Percentiles rank a stretch among this genome's conserved stretches.
Evolutionary conservation across 1,140 invertebrate genomes (phyloP).

Genomic region (Brachionus rubens): DNA sequence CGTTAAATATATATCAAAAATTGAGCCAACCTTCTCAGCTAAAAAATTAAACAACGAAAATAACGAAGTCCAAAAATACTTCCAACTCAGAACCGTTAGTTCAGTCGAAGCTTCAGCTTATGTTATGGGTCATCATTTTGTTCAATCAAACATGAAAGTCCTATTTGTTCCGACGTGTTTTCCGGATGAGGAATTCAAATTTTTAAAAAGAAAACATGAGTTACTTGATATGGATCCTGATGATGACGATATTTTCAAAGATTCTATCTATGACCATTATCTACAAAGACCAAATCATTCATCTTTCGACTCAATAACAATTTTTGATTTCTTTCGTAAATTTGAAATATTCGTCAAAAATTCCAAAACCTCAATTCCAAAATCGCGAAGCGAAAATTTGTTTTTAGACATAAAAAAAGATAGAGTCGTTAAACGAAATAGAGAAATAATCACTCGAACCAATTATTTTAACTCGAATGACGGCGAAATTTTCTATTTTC

Average conservation of each 20-base stretch:
- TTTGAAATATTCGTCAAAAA: not conserved
- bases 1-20: not conserved
- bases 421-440: constrained; percentile 1
- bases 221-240: not conserved
- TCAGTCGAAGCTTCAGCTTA: not conserved
- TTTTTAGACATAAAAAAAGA: not conserved
- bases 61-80: too few relatives aligned
- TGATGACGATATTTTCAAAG: not conserved
- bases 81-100: not conserved
- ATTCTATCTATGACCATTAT: constrained; percentile 4
- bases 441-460: not conserved
- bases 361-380: not conserved
- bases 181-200: not conserved
- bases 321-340: not conserved
- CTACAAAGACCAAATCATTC: not conserved
- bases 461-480: constrained; percentile 1
- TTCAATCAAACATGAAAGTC: constrained; percentile 4
- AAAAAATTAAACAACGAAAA: too few relatives aligned
- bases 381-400: not conserved
- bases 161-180: not conserved
- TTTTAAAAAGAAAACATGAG: constrained; percentile 4
- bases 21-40: not conserved
- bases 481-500: not conserved
- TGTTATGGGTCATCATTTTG: not conserved
- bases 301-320: not conserved